These are phyloP conservation scores for Lepilemur ruficaudatus DNA, from an alignment of 2,797 vertebrate genomes.

Conservation along the genomic window DNA sequence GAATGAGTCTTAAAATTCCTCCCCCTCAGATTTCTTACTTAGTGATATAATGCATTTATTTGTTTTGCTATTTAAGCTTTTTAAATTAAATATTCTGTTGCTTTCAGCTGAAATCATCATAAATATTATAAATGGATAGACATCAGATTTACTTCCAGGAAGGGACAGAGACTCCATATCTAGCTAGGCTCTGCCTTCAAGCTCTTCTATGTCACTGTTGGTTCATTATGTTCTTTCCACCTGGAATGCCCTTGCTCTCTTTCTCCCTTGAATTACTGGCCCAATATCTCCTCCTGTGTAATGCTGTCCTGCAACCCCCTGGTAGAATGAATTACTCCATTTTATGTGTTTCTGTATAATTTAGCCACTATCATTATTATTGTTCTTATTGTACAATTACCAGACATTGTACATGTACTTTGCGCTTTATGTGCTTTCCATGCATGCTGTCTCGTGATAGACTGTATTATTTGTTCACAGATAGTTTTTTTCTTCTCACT, in stretches of 20 bases:
- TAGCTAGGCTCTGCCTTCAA: background rate
- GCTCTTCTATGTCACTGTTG: background rate
- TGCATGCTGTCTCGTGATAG: background rate
- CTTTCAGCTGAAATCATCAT: background rate
- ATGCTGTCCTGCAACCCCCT: background rate
- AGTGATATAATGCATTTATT: background rate
- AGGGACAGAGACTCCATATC: background rate
- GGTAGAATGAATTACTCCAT: background rate
- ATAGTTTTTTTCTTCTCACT: background rate
- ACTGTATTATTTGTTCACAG: background rate
- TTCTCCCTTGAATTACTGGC: background rate
- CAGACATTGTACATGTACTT: background rate
- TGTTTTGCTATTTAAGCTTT: background rate
- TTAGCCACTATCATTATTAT: background rate
- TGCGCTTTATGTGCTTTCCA: background rate
- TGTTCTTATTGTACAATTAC: background rate
- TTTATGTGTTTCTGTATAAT: background rate
- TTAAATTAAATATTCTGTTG: conserved; percentile 17
- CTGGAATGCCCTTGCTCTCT: background rate
- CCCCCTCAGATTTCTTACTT: background rate
- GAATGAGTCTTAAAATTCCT: background rate
- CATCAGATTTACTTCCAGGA: background rate
- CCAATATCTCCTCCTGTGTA: background rate
- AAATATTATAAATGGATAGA: background rate
- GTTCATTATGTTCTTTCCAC: background rate